Percentiles rank a stretch among this genome's conserved stretches.
phyloP scores from a whole-genome alignment of 2,113 vertebrate genomes.

The Phasianus colchicus region DNA sequence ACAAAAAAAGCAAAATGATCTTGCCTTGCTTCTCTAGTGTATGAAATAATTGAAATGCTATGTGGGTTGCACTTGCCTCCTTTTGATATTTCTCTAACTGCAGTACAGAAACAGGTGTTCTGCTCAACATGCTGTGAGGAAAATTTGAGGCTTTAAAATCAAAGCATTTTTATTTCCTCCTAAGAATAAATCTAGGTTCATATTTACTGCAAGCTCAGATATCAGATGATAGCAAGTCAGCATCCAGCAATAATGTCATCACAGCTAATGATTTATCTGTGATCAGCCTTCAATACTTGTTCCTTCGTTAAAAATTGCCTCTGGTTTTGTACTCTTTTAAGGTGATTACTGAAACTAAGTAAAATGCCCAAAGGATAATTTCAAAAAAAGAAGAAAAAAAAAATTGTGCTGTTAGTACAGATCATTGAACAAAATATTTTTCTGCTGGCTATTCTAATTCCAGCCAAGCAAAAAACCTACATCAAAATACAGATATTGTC shows the following conservation, averaged over 20 bases:
- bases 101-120: neutral
- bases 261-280: neutral
- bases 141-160: neutral
- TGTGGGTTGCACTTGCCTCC: fast-evolving
- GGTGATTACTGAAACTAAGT: neutral
- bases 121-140: neutral
- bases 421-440: conserved; percentile 25
- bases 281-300: neutral
- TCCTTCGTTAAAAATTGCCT: neutral
- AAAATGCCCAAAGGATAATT: neutral
- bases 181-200: neutral
- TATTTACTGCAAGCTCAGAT: neutral
- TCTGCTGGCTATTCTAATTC: neutral
- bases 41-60: neutral
- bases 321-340: neutral
- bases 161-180: neutral
- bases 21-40: neutral
- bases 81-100: neutral
- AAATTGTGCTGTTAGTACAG: neutral
- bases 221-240: neutral
- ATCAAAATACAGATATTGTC: neutral
- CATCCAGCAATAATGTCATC: neutral
- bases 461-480: neutral
- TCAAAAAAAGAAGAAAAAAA: neutral
- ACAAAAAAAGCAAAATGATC: neutral